phyloP scores from a whole-genome alignment of 2,888 invertebrate species.

The Norana najaformis region DNA sequence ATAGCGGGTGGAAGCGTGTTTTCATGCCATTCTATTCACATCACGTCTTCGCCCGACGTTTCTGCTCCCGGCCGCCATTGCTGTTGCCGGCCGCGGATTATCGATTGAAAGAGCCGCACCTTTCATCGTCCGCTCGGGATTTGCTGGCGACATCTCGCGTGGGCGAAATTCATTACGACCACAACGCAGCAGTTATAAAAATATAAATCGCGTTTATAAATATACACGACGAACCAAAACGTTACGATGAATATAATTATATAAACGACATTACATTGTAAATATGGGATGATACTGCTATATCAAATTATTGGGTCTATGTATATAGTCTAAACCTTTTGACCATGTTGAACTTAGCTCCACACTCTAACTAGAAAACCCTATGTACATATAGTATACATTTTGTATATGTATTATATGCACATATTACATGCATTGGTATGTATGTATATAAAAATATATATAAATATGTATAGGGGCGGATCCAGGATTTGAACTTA shows the following conservation, averaged over 20 bases:
- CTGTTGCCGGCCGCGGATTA: background rate
- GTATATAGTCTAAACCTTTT: too few species aligned
- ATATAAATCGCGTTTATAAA: background rate
- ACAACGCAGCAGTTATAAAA: background rate
- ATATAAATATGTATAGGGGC: too few species aligned
- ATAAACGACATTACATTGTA: background rate
- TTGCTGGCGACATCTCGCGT: background rate
- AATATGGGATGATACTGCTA: background rate
- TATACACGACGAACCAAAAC: background rate
- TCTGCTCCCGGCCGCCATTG: too few species aligned
- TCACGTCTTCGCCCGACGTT: background rate
- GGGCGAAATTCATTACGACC: background rate
- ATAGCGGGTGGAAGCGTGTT: background rate
- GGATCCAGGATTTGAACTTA: too few species aligned
- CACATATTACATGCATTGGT: too few species aligned
- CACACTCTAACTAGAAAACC: too few species aligned
- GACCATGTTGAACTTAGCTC: too few species aligned
- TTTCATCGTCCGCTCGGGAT: background rate
- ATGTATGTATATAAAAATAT: too few species aligned
- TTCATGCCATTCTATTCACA: background rate
- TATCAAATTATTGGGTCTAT: too few species aligned
- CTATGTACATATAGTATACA: too few species aligned
- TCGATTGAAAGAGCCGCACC: background rate
- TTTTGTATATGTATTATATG: too few species aligned
- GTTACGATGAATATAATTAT: background rate